Evolutionary conservation across 2,888 invertebrate species (phyloP).

Genomic region (Hypolimnas misippus): DNA sequence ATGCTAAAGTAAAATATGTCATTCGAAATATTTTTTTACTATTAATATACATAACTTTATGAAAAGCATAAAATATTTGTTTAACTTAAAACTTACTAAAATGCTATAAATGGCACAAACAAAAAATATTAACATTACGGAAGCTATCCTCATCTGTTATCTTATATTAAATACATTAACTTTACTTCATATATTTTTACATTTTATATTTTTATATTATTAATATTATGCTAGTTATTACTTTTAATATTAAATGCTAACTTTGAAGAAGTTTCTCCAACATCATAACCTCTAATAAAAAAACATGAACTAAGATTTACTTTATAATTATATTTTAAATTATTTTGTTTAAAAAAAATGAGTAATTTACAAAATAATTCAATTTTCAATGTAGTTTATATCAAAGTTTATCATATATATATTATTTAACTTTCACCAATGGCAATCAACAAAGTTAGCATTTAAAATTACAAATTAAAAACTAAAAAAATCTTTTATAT

Average conservation of each 20-base stretch:
- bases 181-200: not conserved
- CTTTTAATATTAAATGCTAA: conserved; percentile 2
- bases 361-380: too few relatives aligned
- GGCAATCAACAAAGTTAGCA: not conserved
- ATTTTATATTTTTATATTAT: conserved; percentile 2
- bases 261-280: too few relatives aligned
- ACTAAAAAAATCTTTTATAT: not conserved
- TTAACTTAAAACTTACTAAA: conserved; percentile 12
- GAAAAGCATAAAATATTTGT: not conserved
- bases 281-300: too few relatives aligned
- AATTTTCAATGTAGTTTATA: too few relatives aligned
- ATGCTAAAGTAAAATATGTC: too few relatives aligned
- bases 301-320: too few relatives aligned
- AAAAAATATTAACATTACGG: not conserved
- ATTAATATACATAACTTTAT: too few relatives aligned
- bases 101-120: conserved; percentile 32
- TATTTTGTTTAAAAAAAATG: too few relatives aligned
- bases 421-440: too few relatives aligned
- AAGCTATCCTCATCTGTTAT: not conserved
- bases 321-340: too few relatives aligned
- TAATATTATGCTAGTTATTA: not conserved
- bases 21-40: too few relatives aligned
- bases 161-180: not conserved
- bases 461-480: not conserved
- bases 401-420: too few relatives aligned